These are phyloP conservation scores for Gasteruption jaculator DNA, from an alignment of 2,888 invertebrate species.

Conservation along the genomic window DNA sequence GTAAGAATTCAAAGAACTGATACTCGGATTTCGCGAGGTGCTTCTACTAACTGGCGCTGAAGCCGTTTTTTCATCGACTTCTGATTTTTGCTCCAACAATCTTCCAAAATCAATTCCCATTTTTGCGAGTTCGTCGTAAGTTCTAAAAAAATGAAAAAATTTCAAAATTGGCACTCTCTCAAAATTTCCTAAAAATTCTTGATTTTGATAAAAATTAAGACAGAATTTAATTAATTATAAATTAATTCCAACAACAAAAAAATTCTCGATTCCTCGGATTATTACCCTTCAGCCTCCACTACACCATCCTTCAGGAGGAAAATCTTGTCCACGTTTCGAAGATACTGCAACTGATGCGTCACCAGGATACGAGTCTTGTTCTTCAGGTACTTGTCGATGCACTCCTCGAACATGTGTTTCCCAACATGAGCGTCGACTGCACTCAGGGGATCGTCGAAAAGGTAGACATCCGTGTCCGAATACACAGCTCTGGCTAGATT, in stretches of 20 bases:
- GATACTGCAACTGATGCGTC: constrained; percentile 61
- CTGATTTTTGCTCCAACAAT: constrained; percentile 55
- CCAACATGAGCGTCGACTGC: constrained; percentile 93
- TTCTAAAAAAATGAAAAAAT: constrained; percentile 35
- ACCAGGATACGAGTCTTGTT: constrained; percentile 57
- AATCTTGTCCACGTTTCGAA: constrained; percentile 46
- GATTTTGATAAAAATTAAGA: constrained; percentile 24
- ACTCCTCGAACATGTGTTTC: constrained; percentile 81
- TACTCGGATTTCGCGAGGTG: constrained; percentile 43
- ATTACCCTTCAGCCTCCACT: constrained; percentile 41
- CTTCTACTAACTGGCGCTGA: constrained; percentile 34
- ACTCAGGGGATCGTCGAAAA: constrained; percentile 87
- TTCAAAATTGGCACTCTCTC: not conserved
- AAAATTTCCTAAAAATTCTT: constrained; percentile 1
- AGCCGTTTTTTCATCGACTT: constrained; percentile 46
- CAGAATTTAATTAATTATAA: not conserved
- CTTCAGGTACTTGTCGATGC: constrained; percentile 60
- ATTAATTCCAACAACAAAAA: constrained; percentile 3
- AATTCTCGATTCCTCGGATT: no score
- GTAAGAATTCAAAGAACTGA: constrained; percentile 40
- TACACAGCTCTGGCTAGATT: constrained; percentile 85
- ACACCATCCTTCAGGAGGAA: constrained; percentile 45
- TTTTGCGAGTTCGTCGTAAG: constrained; percentile 67
- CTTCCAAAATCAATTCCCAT: constrained; percentile 76
- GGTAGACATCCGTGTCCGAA: constrained; percentile 78